Evolutionary conservation across 2,797 vertebrate genomes (phyloP), one percentile per base, ranked within the genome.

Genomic region (Argentina silus): DNA sequence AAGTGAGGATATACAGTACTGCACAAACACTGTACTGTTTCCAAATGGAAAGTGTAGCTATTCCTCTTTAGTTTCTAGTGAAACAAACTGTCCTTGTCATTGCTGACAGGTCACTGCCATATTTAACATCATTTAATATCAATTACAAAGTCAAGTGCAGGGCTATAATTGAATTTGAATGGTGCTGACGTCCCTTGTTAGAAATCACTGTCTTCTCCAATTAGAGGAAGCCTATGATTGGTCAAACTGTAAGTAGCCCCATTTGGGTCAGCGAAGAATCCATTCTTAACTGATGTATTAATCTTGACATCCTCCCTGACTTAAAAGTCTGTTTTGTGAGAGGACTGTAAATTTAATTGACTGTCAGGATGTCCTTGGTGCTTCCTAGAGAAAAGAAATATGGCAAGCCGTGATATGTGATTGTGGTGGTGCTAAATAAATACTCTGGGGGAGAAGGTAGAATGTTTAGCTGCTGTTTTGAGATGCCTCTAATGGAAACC

Each of bases 161-260:
- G 50, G 67, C 77, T 45, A 15, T 91, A 90, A 94, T 92, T 93
- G 74, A 92, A 93, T 94, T 85, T 87, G 79, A 70, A 78, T 78
- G 21, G 64, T 66, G 67, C 84, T 78, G 86, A 91, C 66, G 70
- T 89, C 87, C 87, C 91, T 88, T 57, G 85, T 92, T 91, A 90
- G 87, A 84, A 90, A 81, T 89, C 90, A 87, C 92, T 92, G 91
- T 93, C 92, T 89, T 65, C 69, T 91, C 84, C 88, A 91, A 94
- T 94, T 91, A 76, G 73, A 81, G 65, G 56, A 50, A 68, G 63
- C 76, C 75, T 85, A 77, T 90, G 90, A 93, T 88, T 91, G 86
- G 86, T 85, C 71, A 85, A 85, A 88, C 75, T 78, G 80, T 19
- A 71, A 90, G 85, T 81, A 79, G 78, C 73, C 82, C 78, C 67